Base-by-base conservation (phyloP, 2,888 invertebrate species). In the Iphiclides podalirius region DNA sequence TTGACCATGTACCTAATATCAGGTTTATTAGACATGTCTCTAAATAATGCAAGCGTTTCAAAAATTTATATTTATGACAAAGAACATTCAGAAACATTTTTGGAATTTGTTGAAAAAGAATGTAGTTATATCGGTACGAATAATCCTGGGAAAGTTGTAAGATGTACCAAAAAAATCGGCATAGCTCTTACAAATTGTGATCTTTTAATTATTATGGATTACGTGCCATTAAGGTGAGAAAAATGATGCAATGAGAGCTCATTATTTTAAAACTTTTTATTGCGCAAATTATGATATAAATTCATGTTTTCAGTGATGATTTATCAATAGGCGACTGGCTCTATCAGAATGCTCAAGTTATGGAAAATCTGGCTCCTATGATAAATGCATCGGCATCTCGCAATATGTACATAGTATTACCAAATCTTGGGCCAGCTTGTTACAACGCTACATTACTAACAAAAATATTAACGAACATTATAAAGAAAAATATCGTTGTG, bases 401-500 rank as follows among this genome's bases (percentile, higher is more conserved):
- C 8, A 67, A 75, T 52, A 75, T 92, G 61, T 72, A 71, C 54
- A 70, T 92, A n/a, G 60, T 92, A 23, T 72, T 92, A 37, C 90
- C 90, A 1, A 90, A 90, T 55, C 59, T 82, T 23, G 91, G 91
- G 1, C 90, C 91, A 15, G 79, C 84, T 34, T 92, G 92, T 66
- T 91, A 90, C 56, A 89, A 90, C 66, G 92, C 91, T 1, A 89
- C 90, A 14, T 61, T 89, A 36, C 60, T 92, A 16, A 70, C 79
- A 33, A 71, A 83, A 40, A 57, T 62, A 17, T 66, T 81, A 36
- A 76, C 78, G 9, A 77, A 76, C 47, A 67, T 90, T 13, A 66
- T 75, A 44, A 76, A 74, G 54, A 70, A 68, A 31, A 90, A 91
- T 58, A 87, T 92, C 44, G 88, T 91, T 1, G 91, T 90, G 3